Conservation (phyloP, 2,888 invertebrate genomes). For the Leptopilina syphax region DNA sequence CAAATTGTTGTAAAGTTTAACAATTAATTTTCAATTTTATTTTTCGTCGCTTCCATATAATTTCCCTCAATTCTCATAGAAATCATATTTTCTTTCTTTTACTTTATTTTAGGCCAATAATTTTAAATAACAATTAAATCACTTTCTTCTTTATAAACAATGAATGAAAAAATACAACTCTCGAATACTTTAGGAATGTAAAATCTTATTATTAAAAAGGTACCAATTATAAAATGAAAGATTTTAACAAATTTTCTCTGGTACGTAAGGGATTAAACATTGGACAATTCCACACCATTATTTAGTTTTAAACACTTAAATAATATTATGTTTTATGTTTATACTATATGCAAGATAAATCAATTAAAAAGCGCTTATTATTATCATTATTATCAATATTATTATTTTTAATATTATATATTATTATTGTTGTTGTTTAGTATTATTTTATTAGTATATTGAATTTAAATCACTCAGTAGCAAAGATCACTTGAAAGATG, state of each 20-base stretch:
- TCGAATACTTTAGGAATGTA: conserved; percentile 67
- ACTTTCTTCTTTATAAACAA: conserved; percentile 33
- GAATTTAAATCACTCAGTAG: background rate
- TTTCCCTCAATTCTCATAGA: background rate
- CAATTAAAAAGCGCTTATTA: background rate
- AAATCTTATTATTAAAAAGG: conserved; percentile 60
- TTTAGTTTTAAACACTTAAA: conserved; percentile 55
- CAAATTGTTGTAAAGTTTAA: too few species aligned
- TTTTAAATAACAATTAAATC: conserved; percentile 52
- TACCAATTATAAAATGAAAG: conserved; percentile 57
- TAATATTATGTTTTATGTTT: background rate
- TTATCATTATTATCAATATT: too few species aligned
- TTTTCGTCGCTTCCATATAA: too few species aligned
- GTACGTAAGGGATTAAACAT: conserved; percentile 52
- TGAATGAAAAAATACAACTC: conserved; percentile 53
- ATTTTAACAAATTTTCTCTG: conserved; percentile 45
- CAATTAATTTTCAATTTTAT: too few species aligned
- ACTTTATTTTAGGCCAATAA: conserved; percentile 37
- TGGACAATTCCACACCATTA: conserved; percentile 56
- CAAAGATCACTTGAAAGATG: background rate
- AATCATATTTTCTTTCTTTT: background rate
- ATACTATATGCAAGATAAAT: conserved; percentile 8
- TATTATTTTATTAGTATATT: background rate
- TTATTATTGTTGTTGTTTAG: too few species aligned
- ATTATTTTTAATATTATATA: too few species aligned